Evolutionary conservation across 1,140 invertebrate genomes (phyloP).

Genomic region (Magallana gigas): DNA sequence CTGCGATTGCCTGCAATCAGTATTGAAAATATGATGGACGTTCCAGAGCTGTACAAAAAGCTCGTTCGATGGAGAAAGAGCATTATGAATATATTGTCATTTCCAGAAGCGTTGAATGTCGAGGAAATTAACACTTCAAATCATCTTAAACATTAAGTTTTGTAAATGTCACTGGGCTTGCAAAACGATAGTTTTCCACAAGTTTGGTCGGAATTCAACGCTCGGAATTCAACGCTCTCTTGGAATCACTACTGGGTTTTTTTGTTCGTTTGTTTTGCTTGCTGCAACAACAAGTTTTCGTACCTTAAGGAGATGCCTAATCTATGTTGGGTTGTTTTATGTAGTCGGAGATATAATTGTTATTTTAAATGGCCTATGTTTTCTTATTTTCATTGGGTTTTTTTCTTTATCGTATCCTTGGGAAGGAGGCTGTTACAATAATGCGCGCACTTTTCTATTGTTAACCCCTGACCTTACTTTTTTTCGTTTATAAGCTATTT

Average conservation of each 20-base stretch:
- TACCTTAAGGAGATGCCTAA: too few species aligned
- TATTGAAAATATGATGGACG: constrained; percentile 16
- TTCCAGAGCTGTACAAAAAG: background rate
- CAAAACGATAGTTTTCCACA: background rate
- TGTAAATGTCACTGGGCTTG: background rate
- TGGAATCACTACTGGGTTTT: constrained; percentile 29
- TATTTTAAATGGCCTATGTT: too few species aligned
- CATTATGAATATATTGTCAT: background rate
- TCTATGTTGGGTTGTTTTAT: too few species aligned
- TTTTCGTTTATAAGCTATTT: too few species aligned
- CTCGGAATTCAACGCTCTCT: background rate
- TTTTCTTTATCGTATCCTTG: too few species aligned
- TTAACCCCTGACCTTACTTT: too few species aligned
- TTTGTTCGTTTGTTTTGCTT: too few species aligned
- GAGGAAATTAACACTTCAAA: background rate
- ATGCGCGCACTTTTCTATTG: too few species aligned
- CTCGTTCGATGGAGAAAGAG: background rate
- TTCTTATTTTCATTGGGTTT: too few species aligned
- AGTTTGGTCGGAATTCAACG: background rate
- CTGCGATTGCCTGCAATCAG: constrained; percentile 14
- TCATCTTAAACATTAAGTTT: constrained; percentile 20
- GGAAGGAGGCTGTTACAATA: too few species aligned
- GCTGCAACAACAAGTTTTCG: too few species aligned
- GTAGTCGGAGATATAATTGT: too few species aligned
- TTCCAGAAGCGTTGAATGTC: background rate